phyloP scores from a whole-genome alignment of 2,113 vertebrate species.

The Vidua macroura region DNA sequence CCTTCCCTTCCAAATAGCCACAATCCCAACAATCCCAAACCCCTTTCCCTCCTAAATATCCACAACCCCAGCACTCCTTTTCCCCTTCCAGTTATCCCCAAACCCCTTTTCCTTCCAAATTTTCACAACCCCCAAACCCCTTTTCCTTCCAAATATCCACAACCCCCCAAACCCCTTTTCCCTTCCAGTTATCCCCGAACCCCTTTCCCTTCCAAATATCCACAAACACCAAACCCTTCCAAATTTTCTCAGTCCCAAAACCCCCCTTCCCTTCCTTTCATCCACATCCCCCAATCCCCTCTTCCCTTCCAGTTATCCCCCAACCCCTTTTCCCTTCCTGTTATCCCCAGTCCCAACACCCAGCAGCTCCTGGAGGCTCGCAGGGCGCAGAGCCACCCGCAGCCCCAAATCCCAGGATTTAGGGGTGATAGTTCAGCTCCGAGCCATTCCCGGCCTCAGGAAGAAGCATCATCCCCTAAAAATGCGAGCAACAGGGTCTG shows the following conservation, averaged over 20 bases:
- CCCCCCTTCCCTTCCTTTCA: too few species aligned
- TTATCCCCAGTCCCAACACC: fast-evolving
- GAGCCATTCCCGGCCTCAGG: background rate
- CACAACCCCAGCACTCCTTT: background rate
- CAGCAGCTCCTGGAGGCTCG: background rate
- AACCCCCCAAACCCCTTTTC: too few species aligned
- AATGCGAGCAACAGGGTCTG: conserved; percentile 4
- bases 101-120: fast-evolving
- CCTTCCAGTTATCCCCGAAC: too few species aligned
- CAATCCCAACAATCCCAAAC: fast-evolving
- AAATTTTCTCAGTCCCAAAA: too few species aligned
- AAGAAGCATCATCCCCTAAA: conserved; percentile 30
- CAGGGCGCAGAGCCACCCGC: fast-evolving
- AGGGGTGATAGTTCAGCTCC: background rate
- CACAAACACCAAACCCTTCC: too few species aligned
- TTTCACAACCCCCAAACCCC: fast-evolving
- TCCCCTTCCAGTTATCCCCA: background rate
- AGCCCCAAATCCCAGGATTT: fast-evolving
- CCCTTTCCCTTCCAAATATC: background rate
- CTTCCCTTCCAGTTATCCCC: background rate
- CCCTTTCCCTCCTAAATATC: background rate
- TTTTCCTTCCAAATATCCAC: background rate
- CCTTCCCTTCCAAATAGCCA: background rate
- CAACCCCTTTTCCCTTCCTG: background rate
- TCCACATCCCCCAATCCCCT: background rate